Evolutionary conservation across 2,797 vertebrate genomes (phyloP), one percentile per base, ranked within the genome.

Genomic region (Sternotherus odoratus): DNA sequence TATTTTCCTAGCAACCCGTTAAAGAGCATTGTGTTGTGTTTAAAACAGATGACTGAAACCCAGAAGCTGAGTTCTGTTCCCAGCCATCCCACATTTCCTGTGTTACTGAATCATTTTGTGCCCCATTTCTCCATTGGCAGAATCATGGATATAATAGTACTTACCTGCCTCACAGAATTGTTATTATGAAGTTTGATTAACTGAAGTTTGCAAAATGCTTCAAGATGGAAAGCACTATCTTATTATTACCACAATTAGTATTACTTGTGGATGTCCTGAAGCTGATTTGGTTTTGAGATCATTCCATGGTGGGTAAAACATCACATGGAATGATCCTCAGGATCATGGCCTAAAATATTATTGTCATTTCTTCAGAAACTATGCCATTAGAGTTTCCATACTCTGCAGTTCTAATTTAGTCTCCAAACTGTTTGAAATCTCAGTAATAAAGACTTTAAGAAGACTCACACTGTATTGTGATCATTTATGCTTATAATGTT

Each of bases 1-100:
- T 80, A 5, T 91, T 95, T 95, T 83, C 13, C 80, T 79, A 39
- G 6, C 51, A 86, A 33, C 69, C 54, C 60, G 6, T 51, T 51
- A 51, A 51, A 51, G 50, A 87, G 2, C 9, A 26, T 72, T 90
- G 43, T 57, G 78, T 81, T 72, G 56, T 84, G 12, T 50, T 86
- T 79, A 12, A 56, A 50, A 88, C 87, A 79, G 23, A 85, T 23
- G 81, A 50, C 0, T 2, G 87, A 90, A 69, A 28, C 49, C 23
- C n/a, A 88, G 5, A 7, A 92, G 4, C 1, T 51, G 50, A 16
- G 50, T 51, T 51, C 50, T 51, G 50, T 85, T 92, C 48, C 81
- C 39, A 90, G 53, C 53, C 53, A 53, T 53, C 53, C 51, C 53
- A 54, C 8, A 54, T 54, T 11, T 54, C 23, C 53, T 54, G 53